Evolutionary conservation across 2,113 vertebrate species (phyloP), one percentile per base, ranked within the genome.

Genomic region (Myotis lucifugus): DNA sequence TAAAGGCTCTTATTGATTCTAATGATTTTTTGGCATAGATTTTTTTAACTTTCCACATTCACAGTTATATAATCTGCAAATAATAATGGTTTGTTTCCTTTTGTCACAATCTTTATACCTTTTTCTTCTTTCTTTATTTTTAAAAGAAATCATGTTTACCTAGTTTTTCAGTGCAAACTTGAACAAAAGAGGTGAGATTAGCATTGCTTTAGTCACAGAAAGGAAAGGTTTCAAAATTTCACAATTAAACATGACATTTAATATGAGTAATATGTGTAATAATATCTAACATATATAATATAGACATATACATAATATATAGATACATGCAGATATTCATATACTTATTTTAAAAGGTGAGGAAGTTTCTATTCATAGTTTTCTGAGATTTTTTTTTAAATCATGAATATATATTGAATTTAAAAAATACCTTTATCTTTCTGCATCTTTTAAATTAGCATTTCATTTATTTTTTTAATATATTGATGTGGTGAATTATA

Each of bases 371-470:
- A 72, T 54, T 84, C 15, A 79, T 13, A 88, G 40, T 85, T 97
- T 92, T 90, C 42, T 92, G 83, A 66, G 8, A 52, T 13, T 77
- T 66, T 13, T 77, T 59, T 8, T 32, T 82, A 79, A 79, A 78
- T 78, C 48, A 82, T 97, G 59, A 92, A 37, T 95, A 85, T 88
- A 94, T 84, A 92, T 27, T 85, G 32, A 70, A 94, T 92, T 96
- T 94, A 86, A 72, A 90, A 96, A 77, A 87, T n/a, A 95, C 52
- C 74, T 97, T 73, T 87, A 95, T 46, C 50, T 97, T 78, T 85
- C 40, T 93, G 32, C 11, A 85, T 96, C 67, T 95, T 94, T 94
- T 81, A 94, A 94, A 88, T 96, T 88, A 79, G 2, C 34, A 91
- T 78, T 84, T 25, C 66, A 81, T 77, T 94, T 95, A 88, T 91